Evolutionary conservation across 1,140 invertebrate species (phyloP), one percentile per base, ranked within the genome.

Genomic region (Hylaeus anthracinus): DNA sequence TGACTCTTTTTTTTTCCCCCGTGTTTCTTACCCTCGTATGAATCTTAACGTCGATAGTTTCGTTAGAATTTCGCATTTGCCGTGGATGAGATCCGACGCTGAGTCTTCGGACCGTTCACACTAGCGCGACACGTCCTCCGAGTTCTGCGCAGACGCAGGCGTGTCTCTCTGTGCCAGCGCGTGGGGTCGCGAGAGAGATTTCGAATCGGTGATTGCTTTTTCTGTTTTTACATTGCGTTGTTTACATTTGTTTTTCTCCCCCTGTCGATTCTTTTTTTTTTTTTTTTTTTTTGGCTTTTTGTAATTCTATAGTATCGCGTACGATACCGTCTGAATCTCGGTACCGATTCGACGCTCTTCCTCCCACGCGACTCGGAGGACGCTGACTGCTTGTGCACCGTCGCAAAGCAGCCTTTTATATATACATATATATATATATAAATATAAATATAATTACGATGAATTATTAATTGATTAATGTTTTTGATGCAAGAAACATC

Each of bases 381-480:
- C 71, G 85, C 45, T n/a, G 74, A 76, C 73, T 72, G 85, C 74
- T 82, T 70, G 77, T 81, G 72, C 80, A 86, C 74, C 72, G 75
- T 86, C 75, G 85, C 80, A 79, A 74, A 55, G 81, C 75, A 86
- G 71, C 51, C 71, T 87, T 88, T 88, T 84, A 86, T 84, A 77
- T 88, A 74, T 78, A 81, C 79, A 66, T 71, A 71, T 79, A 64
- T 86, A 83, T 72, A 69, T 69, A 60, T 58, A 60, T 69, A 84
- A 72, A 82, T 81, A 83, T 83, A 73, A 56, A 77, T 71, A 83
- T 45, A 66, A 14, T 51, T 74, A 61, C 73, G 45, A 81, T 82
- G 58, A 55, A 85, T 84, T 78, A 78, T 61, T 66, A 60, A 78
- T 79, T 83, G 67, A 86, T 81, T 86, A 86, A 73, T 83, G 70